Percentiles rank a stretch among this genome's conserved stretches.
Evolutionary conservation across 2,797 vertebrate genomes (phyloP).

Genomic region (Platyrinchus mystaceus): DNA sequence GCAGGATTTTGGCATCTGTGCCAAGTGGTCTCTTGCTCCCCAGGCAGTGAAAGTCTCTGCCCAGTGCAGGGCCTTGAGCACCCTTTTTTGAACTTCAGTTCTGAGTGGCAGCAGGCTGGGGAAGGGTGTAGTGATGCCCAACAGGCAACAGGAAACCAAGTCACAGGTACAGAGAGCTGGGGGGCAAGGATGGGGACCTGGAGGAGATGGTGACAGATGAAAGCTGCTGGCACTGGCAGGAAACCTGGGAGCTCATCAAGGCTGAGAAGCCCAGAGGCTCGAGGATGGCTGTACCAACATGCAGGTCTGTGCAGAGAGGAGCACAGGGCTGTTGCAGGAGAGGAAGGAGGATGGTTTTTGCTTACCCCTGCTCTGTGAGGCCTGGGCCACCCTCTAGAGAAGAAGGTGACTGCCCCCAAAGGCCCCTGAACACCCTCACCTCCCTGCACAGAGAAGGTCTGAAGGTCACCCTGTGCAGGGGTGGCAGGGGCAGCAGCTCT

Average conservation of each 20-base stretch:
- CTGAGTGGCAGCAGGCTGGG: neutral
- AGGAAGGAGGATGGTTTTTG: neutral
- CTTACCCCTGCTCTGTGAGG: neutral
- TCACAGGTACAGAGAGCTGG: neutral
- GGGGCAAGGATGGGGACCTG: neutral
- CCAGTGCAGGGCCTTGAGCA: neutral
- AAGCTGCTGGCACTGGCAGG: neutral
- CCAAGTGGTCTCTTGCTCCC: neutral
- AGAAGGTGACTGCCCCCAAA: neutral
- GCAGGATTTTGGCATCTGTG: neutral
- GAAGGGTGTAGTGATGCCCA: neutral
- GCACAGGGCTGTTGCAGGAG: neutral
- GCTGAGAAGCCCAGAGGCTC: neutral
- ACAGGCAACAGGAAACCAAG: neutral
- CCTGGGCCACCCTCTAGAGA: neutral
- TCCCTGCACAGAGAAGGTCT: neutral
- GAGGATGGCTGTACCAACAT: rapidly evolving
- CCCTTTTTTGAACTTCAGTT: neutral
- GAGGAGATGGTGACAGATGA: neutral
- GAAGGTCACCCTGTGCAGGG: neutral
- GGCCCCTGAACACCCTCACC: neutral
- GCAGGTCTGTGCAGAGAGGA: neutral
- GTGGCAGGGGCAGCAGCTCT: neutral
- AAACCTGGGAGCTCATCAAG: neutral
- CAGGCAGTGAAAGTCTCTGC: neutral